Percentiles rank a stretch among this genome's conserved stretches.
phyloP scores from a whole-genome alignment of 2,113 vertebrate genomes.

The Glaucomys volans region DNA sequence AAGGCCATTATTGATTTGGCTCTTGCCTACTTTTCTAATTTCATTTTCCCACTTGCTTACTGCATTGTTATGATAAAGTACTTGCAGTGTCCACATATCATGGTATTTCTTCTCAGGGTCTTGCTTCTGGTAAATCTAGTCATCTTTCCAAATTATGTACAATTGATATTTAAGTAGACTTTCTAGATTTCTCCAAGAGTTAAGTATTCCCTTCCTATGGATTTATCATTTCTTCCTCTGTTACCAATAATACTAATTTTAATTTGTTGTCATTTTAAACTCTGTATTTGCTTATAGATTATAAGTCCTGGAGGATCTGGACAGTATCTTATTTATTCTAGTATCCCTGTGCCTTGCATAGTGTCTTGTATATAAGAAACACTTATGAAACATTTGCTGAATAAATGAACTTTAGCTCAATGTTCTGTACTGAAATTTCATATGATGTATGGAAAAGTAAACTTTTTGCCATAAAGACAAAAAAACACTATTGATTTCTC shows the following conservation, averaged over 20 bases:
- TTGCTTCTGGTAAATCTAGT: not conserved
- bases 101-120: not conserved
- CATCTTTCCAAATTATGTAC: not conserved
- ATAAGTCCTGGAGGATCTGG: not conserved
- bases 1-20: not conserved
- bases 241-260: conserved; percentile 6
- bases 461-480: not conserved
- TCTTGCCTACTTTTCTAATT: not conserved
- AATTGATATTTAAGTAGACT: conserved; percentile 1
- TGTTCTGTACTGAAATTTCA: conserved; percentile 1
- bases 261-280: conserved; percentile 43
- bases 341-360: not conserved
- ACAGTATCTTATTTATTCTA: not conserved
- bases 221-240: conserved; percentile 17
- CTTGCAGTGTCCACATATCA: not conserved
- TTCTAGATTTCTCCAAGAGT: not conserved
- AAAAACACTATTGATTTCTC: not conserved
- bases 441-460: not conserved
- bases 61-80: not conserved
- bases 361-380: not conserved
- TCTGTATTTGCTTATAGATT: conserved; percentile 19
- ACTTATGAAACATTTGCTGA: not conserved
- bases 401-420: not conserved
- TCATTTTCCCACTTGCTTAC: not conserved
- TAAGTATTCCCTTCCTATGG: not conserved